Percentiles rank a stretch among this genome's conserved stretches.
phyloP scores from a whole-genome alignment of 2,797 vertebrate species.

The Furcifer pardalis region DNA sequence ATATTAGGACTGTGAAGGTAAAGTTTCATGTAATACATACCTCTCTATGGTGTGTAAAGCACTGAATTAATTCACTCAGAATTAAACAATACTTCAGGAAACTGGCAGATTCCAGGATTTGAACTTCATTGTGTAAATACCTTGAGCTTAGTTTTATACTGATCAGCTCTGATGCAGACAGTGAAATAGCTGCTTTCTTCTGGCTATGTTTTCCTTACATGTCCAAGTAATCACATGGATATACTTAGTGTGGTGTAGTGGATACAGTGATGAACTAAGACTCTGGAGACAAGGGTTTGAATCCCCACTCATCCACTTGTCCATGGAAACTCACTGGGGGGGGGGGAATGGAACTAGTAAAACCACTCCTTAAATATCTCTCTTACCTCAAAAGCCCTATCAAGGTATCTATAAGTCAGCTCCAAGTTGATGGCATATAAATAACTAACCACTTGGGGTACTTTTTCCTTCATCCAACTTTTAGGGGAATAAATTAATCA shows the following conservation, averaged over 20 bases:
- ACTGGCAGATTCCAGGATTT: constrained; percentile 56
- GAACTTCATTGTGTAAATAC: constrained; percentile 52
- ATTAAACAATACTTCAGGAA: constrained; percentile 54
- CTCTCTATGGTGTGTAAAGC: constrained; percentile 40
- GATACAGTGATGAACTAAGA: no score
- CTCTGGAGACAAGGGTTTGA: no score
- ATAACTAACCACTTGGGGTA: neutral
- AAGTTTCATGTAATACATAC: constrained; percentile 1
- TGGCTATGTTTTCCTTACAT: neutral
- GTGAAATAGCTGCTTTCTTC: constrained; percentile 51
- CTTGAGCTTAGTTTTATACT: constrained; percentile 44
- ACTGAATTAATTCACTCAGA: constrained; percentile 1
- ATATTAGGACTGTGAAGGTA: constrained; percentile 18
- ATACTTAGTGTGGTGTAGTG: no score
- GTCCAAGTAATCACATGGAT: neutral
- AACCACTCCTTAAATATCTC: no score
- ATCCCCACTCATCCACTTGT: no score
- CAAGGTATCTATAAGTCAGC: no score
- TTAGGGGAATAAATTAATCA: neutral
- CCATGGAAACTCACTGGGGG: no score
- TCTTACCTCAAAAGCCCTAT: no score
- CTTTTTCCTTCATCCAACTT: neutral
- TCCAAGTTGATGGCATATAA: no score
- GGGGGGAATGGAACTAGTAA: no score
- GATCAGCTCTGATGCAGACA: constrained; percentile 53